Evolutionary conservation across 1,140 invertebrate species (phyloP), one percentile per base, ranked within the genome.

Genomic region (Drosophila mayri): DNA sequence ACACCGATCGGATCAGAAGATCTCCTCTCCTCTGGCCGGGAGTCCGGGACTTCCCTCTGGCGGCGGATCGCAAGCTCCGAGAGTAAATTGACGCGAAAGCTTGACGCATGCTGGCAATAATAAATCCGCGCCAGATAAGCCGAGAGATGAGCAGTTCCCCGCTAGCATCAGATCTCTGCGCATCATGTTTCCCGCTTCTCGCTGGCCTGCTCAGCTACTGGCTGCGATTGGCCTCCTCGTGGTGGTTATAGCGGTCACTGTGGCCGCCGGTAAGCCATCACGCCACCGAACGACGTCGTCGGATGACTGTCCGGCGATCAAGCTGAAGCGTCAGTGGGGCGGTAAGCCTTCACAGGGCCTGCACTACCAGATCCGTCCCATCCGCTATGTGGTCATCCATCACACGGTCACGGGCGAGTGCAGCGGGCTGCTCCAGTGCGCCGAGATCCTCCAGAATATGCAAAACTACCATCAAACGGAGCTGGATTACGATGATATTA

Each of bases 341-440:
- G 92, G 93, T 0, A 79, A 93, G 57, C 86, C 80, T 1, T 91
- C 94, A 1, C 67, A 78, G 3, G 92, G 93, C 20, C 91, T 95
- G 4, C 86, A 94, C 28, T 95, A 95, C 75, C 90, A 94, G 2
- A 87, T 94, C 11, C 92, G 94, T 11, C 95, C 95, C 20, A 92
- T 93, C 1, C 80, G 93, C 76, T 94, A 95, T 62, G 96, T 96
- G 3, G 94, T 97, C 22, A 94, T 97, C 44, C 95, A 96, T 85
- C 96, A 97, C 76, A 95, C 96, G 3, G 95, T 94, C 0, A 95
- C 94, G 1, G 63, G 80, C 7, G 92, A 93, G 54, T 97, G 96
- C 79, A 63, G 62, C 2, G 93, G 93, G 1, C 92, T 94, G 46
- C 62, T 80, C 10, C 75, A 93, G 30, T 97, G 92, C 61, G 79